These are phyloP conservation scores for Linnaemya tessellans DNA, from an alignment of 2,888 invertebrate genomes.

Conservation along the genomic window DNA sequence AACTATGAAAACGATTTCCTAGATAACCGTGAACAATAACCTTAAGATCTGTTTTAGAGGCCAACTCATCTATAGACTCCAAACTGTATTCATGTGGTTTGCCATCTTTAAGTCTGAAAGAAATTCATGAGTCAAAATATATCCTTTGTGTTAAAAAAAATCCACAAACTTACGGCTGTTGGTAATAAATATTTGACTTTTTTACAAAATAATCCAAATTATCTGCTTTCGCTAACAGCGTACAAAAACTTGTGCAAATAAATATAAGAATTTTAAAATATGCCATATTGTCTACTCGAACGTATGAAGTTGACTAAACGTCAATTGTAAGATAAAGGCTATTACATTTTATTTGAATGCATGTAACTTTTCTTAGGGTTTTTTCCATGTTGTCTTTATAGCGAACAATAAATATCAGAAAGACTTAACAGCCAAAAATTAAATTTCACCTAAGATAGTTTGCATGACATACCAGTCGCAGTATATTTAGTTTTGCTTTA, in stretches of 20 bases:
- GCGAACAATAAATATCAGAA: neutral
- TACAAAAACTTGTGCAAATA: neutral
- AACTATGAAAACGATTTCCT: conserved; percentile 78
- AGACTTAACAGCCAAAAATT: neutral
- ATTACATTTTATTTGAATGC: neutral
- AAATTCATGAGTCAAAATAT: neutral
- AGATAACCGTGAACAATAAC: conserved; percentile 81
- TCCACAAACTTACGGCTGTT: conserved; percentile 76
- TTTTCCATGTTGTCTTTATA: neutral
- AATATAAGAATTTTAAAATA: conserved; percentile 32
- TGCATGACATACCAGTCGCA: neutral
- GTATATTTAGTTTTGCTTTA: too few species aligned
- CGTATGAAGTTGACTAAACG: neutral
- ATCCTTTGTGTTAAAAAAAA: too few species aligned
- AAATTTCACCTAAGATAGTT: neutral
- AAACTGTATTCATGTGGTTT: conserved; percentile 74
- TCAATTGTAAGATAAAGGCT: neutral
- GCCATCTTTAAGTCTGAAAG: conserved; percentile 60
- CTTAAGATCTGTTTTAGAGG: conserved; percentile 76
- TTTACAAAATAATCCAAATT: conserved; percentile 29
- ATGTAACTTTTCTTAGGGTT: neutral
- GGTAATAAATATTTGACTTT: conserved; percentile 76
- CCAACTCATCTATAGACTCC: conserved; percentile 72
- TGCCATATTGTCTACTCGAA: conserved; percentile 13
- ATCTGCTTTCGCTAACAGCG: neutral